phyloP scores from a whole-genome alignment of 1,140 invertebrate species.

The Tribolium madens region DNA sequence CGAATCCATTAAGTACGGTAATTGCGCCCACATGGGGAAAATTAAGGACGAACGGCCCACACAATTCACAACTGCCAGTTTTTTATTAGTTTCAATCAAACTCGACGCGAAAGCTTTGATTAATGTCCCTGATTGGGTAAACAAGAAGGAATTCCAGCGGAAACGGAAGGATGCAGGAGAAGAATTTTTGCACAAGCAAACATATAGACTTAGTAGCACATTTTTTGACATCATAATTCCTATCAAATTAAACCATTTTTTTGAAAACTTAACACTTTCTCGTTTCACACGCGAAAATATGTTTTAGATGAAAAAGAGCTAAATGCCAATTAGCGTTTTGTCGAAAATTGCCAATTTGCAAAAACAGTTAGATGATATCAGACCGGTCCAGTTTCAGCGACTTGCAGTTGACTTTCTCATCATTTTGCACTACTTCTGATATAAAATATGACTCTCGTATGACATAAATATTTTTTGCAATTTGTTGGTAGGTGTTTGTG shows the following conservation, averaged over 20 bases:
- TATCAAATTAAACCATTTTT: no score
- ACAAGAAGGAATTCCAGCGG: no score
- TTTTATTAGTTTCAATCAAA: conserved; percentile 31
- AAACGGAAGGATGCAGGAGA: no score
- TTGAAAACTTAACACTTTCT: no score
- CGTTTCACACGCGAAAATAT: no score
- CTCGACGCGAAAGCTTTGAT: conserved; percentile 21
- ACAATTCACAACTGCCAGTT: conserved; percentile 16
- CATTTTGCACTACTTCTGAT: neutral
- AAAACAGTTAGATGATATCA: neutral
- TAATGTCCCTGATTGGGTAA: conserved; percentile 16
- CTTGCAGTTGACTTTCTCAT: neutral
- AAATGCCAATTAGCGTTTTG: neutral
- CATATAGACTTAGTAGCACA: no score
- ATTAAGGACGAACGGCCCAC: conserved; percentile 30
- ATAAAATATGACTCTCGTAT: neutral
- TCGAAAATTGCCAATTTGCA: neutral
- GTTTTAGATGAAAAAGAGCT: neutral
- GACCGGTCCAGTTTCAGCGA: neutral
- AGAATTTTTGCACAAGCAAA: no score
- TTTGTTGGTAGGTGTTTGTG: neutral
- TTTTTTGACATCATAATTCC: no score
- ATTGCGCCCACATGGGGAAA: conserved; percentile 37
- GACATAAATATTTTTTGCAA: neutral
- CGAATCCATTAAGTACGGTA: conserved; percentile 33